These are phyloP conservation scores for Cydia pomonella DNA, from an alignment of 1,140 invertebrate genomes.

Conservation along the genomic window DNA sequence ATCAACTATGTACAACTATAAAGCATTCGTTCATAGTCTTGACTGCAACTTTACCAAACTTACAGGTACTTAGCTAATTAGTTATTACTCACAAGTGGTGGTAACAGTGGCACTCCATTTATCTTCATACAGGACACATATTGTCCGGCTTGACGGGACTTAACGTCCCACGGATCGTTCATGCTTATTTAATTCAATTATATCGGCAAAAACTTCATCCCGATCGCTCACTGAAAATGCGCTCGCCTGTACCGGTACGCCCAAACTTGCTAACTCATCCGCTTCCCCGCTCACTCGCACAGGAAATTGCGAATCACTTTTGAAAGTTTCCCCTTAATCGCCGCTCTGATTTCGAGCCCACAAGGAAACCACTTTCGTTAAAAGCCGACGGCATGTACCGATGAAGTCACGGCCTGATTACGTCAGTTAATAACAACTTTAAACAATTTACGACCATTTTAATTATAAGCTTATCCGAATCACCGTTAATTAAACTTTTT, in stretches of 20 bases:
- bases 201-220: conserved; percentile 28
- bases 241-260: neutral
- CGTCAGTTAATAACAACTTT: conserved; percentile 51
- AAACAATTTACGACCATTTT: conserved; percentile 32
- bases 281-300: conserved; percentile 31
- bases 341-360: conserved; percentile 37
- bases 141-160: conserved; percentile 64
- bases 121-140: conserved; percentile 84
- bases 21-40: no score
- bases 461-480: conserved; percentile 13
- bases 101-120: conserved; percentile 83
- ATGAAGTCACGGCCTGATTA: conserved; percentile 67
- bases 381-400: conserved; percentile 46
- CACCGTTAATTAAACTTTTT: conserved; percentile 20
- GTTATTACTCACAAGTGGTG: conserved; percentile 81
- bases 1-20: no score
- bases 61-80: neutral
- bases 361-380: conserved; percentile 49
- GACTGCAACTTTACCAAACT: neutral
- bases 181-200: conserved; percentile 48
- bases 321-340: conserved; percentile 37
- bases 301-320: conserved; percentile 43
- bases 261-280: conserved; percentile 31
- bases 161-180: conserved; percentile 77
- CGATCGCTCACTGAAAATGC: conserved; percentile 22